Percentiles rank a stretch among this genome's conserved stretches.
Evolutionary conservation across 2,888 invertebrate species (phyloP).

Genomic region (Lasiommata megera): DNA sequence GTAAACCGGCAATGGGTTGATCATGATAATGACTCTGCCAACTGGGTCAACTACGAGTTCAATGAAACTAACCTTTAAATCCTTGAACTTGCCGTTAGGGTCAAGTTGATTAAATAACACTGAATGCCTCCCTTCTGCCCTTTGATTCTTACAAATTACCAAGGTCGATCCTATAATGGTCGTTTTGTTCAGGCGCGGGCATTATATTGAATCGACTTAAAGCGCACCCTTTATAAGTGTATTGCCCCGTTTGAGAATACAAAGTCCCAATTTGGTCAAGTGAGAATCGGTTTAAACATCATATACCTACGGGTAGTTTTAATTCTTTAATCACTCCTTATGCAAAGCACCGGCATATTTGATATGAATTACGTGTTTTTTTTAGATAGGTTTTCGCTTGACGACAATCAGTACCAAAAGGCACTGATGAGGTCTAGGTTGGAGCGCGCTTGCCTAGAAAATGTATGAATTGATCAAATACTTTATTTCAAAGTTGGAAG

Average conservation of each 20-base stretch:
- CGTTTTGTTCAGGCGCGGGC: conserved; percentile 46
- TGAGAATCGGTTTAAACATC: neutral
- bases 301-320: too few relatives aligned
- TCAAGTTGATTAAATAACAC: conserved; percentile 61
- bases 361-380: too few relatives aligned
- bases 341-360: too few relatives aligned
- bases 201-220: conserved; percentile 52
- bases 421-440: too few relatives aligned
- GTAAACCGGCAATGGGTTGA: too few relatives aligned
- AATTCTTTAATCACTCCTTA: too few relatives aligned
- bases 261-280: neutral
- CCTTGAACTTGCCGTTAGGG: conserved; percentile 72
- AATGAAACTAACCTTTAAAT: conserved; percentile 52
- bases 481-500: too few relatives aligned
- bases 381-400: too few relatives aligned
- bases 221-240: conserved; percentile 19
- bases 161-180: conserved; percentile 59
- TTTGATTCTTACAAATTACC: conserved; percentile 59
- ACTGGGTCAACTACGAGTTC: neutral
- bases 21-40: too few relatives aligned
- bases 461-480: too few relatives aligned
- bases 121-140: conserved; percentile 64
- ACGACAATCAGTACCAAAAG: too few relatives aligned
- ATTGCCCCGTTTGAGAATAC: neutral
- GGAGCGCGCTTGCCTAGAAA: too few relatives aligned